Base-by-base conservation (phyloP, 2,113 vertebrate species). In the Opisthocomus hoazin region DNA sequence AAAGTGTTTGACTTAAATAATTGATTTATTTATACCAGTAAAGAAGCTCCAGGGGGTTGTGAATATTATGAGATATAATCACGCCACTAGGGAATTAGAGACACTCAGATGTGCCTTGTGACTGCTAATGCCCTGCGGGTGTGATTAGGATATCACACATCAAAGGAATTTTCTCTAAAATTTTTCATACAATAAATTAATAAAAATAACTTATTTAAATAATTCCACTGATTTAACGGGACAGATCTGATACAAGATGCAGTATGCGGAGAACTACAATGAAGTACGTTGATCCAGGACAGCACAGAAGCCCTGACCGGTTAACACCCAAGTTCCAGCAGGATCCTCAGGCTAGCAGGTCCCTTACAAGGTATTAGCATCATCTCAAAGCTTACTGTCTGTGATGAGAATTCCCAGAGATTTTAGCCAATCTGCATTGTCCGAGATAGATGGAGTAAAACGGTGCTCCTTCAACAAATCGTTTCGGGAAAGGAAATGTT, bases 1-100 rank as follows among this genome's bases (percentile, higher is more conserved):
- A 97, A 98, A 98, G 97, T 68, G 73, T 96, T 93, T 74, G 37
- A 96, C 97, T 97, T 97, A 95, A 98, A 97, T 97, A 97, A 98
- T 94, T 97, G 96, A 97, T 97, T 96, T 92, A 96, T 96, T 98
- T 97, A 96, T 96, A 96, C 93, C 94, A 96, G 95, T 94, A 91
- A 87, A 89, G 75, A 69, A 94, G 78, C 95, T 97, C 92, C 76
- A 60, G 96, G 95, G 96, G 94, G 77, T 51, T 89, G 89, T 89
- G 95, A 97, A 84, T 75, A 94, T 96, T 92, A 87, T 66, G 94
- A 95, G 97, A 97, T 96, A 84, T 89, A 95, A 97, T 97, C 94
- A 26, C 84, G 92, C 80, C 92, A 60, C 94, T 89, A 50, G 95
- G 95, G 95, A 96, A 95, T 69, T 97, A 95, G 90, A 97, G 94